Base-by-base conservation (phyloP, 1,140 invertebrate species). In the Teleogryllus occipitalis region DNA sequence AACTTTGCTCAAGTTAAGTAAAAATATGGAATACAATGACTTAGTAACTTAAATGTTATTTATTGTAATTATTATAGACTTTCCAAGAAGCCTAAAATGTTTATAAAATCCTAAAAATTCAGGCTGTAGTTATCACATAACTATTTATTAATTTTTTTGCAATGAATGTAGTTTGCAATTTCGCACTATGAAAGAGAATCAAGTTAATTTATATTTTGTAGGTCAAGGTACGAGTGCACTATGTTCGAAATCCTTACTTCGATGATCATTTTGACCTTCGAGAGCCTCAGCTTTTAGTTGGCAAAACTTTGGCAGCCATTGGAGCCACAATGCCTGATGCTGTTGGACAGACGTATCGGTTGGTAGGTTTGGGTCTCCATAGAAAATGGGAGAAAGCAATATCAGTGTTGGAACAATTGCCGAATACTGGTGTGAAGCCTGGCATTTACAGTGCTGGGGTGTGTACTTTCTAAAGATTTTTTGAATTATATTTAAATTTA, bases 181-280 rank as follows among this genome's bases (percentile, higher is more conserved):
- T 39, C 27, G 1, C 27, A 39, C 27, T 39, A 39, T 39, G 27
- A 39, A 39, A 39, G 5, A 39, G 5, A 39, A 39, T 1, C 5
- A 39, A 39, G 27, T 39, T 39, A 39, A 39, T 39, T 39, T 39
- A 39, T 39, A 39, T 39, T 39, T 80, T 78, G 79, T 77, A 88
- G 85, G 87, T 92, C 21, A 95, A 93, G 88, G 87, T 96, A 2
- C 88, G 95, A 79, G 92, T 97, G 0, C 87, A 87, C 75, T 97
- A 90, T 85, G 81, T 98, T 49, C 90, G 93, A 83, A 97, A 97
- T 85, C 90, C 91, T 7, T 93, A 88, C 85, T 93, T 92, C 86
- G 96, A 98, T 87, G 92, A 94, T 84, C 95, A 97, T 86, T 96
- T 97, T 88, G 95, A 97, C 86, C 85, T 96, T 7, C 88, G 85